These are phyloP conservation scores for Sebastes dallii DNA, from an alignment of 2,797 vertebrate species.

Conservation along the genomic window DNA sequence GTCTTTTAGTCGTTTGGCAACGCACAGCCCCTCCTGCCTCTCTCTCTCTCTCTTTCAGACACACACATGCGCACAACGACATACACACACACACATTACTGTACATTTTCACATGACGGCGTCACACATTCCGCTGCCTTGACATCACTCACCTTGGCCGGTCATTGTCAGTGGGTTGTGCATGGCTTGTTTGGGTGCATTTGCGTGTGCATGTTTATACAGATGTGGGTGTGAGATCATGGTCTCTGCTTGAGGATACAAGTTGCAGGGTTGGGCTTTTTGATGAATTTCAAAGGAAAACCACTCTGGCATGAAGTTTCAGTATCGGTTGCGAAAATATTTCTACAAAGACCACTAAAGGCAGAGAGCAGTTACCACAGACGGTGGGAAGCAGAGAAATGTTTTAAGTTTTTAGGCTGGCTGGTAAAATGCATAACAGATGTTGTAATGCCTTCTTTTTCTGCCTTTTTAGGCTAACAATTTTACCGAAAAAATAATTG, in stretches of 20 bases:
- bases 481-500: too few relatives aligned
- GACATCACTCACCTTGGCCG: constrained; percentile 48
- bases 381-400: not conserved
- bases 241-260: not conserved
- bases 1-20: constrained; percentile 15
- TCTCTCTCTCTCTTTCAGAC: not conserved
- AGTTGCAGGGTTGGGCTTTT: constrained; percentile 1
- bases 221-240: constrained; percentile 15
- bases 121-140: constrained; percentile 33
- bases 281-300: not conserved
- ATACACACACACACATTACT: not conserved
- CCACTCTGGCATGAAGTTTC: not conserved
- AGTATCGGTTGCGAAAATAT: not conserved
- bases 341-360: not conserved
- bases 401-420: not conserved
- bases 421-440: not conserved
- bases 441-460: too few relatives aligned
- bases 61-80: constrained; percentile 15
- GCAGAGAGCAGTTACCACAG: not conserved
- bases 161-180: constrained; percentile 4
- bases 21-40: not conserved
- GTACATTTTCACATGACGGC: constrained; percentile 30
- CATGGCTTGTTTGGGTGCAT: not conserved
- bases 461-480: too few relatives aligned
- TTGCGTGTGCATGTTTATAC: not conserved